These are phyloP conservation scores for Hydrophis major DNA, from an alignment of 2,797 vertebrate genomes.

Conservation along the genomic window DNA sequence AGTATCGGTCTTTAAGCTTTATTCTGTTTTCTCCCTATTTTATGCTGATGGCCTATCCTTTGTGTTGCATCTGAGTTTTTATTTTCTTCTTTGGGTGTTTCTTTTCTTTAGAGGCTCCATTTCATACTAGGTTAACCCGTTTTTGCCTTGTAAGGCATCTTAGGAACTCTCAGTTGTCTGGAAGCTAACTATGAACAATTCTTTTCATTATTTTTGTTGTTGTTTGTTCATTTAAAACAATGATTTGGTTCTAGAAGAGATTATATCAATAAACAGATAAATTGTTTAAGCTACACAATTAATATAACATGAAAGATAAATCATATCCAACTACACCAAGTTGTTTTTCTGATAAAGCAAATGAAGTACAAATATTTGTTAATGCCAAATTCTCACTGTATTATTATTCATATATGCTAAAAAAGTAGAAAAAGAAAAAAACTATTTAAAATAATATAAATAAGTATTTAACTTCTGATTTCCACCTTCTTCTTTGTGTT, in stretches of 20 bases:
- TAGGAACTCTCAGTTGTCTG: constrained; percentile 9
- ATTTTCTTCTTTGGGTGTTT: constrained; percentile 1
- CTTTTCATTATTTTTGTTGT: not conserved
- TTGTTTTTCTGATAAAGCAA: not conserved
- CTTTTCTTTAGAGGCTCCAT: constrained; percentile 30
- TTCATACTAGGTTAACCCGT: constrained; percentile 45
- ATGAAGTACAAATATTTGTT: not conserved
- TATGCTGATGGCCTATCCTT: constrained; percentile 47
- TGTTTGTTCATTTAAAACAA: not conserved
- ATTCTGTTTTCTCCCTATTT: constrained; percentile 62
- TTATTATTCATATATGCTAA: not conserved
- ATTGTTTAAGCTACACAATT: not conserved
- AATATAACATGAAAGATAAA: not conserved
- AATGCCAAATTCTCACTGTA: not conserved
- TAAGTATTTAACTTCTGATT: not conserved
- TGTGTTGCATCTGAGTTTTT: constrained; percentile 58
- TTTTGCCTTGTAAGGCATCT: constrained; percentile 37
- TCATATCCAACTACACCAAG: not conserved
- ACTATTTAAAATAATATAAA: not conserved
- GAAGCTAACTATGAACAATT: not conserved
- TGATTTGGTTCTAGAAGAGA: not conserved
- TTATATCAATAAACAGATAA: not conserved
- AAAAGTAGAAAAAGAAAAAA: not conserved
- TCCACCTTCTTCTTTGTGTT: not conserved
- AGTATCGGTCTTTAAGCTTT: constrained; percentile 54